phyloP scores from a whole-genome alignment of 2,888 invertebrate species.

The Sycophila texana region DNA sequence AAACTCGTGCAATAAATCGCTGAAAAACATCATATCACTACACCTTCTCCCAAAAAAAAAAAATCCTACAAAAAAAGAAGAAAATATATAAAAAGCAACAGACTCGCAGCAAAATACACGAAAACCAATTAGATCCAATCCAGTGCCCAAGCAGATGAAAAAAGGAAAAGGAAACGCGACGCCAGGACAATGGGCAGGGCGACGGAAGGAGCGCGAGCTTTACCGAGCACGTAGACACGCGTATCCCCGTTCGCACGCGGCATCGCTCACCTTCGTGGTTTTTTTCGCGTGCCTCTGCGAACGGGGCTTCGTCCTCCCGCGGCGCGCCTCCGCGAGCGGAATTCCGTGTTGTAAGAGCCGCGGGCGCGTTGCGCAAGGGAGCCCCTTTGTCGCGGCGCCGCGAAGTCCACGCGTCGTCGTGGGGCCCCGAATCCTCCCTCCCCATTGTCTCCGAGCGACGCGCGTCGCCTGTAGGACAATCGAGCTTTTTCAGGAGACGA shows the following conservation, averaged over 20 bases:
- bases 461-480: no score
- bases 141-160: no score
- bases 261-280: slow-evolving; percentile 30
- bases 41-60: no score
- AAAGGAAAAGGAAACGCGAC: background rate
- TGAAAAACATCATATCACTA: no score
- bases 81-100: background rate
- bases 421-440: no score
- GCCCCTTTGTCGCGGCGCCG: slow-evolving; percentile 27
- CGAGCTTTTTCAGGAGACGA: no score
- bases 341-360: slow-evolving; percentile 47
- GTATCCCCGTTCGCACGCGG: background rate
- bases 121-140: background rate
- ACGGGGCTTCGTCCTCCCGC: slow-evolving; percentile 41
- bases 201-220: background rate
- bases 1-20: no score
- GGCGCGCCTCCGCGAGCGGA: slow-evolving; percentile 28
- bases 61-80: background rate
- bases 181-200: background rate
- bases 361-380: slow-evolving; percentile 39
- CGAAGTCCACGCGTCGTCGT: background rate
- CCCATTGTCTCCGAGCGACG: no score
- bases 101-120: background rate
- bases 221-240: background rate
- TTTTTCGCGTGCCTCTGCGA: slow-evolving; percentile 25